Conservation (phyloP, 2,797 vertebrate genomes). For the Valencia hispanica region DNA sequence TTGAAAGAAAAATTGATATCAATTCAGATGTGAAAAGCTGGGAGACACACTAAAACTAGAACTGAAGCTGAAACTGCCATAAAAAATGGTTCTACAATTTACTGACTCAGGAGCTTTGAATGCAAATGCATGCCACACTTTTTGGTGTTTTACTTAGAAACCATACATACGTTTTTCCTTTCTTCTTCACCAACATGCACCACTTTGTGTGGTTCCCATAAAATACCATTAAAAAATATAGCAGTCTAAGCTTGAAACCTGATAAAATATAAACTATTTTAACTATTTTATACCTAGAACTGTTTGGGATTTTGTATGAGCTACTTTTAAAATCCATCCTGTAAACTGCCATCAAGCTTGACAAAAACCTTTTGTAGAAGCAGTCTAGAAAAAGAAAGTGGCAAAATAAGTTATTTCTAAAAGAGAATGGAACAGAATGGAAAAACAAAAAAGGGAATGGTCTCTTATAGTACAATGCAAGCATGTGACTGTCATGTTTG, state of each 20-base stretch:
- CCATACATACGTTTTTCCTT: background rate
- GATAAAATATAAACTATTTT: background rate
- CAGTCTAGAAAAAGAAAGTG: background rate
- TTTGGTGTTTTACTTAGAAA: background rate
- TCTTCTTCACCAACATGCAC: background rate
- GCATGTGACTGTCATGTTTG: constrained; percentile 17
- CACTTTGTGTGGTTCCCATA: background rate
- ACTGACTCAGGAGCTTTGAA: background rate
- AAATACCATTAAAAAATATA: background rate
- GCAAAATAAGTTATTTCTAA: constrained; percentile 10
- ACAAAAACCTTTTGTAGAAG: constrained; percentile 7
- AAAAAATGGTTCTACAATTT: background rate
- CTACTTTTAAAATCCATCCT: background rate
- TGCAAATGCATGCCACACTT: background rate
- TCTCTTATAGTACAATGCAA: constrained; percentile 4
- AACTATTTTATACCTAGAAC: background rate
- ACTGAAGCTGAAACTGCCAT: background rate
- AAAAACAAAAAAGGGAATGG: constrained; percentile 28
- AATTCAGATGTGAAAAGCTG: background rate
- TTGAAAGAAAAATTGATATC: background rate
- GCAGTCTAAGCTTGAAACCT: background rate
- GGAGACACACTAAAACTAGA: background rate
- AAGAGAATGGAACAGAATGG: background rate
- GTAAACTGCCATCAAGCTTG: constrained; percentile 41
- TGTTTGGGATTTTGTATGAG: background rate